Percentiles rank a stretch among this genome's conserved stretches.
Conservation (phyloP, 2,797 vertebrate genomes). For the Amazona finschi region DNA sequence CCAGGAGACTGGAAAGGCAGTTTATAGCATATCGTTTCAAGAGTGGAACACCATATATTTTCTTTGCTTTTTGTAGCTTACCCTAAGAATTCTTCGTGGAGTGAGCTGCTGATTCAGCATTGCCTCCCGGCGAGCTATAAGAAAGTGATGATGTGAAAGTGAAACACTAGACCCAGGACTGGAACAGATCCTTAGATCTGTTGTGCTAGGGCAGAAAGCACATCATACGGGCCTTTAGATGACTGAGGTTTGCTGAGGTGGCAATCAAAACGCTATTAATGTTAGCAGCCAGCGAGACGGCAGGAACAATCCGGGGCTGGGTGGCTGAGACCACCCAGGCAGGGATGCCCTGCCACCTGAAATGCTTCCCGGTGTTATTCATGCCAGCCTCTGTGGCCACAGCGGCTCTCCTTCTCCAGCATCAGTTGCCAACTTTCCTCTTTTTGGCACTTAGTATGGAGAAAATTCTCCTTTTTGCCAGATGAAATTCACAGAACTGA, state of each 20-base stretch:
- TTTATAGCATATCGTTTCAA: neutral
- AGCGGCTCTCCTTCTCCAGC: neutral
- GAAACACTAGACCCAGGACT: neutral
- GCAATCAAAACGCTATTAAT: neutral
- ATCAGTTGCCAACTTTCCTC: neutral
- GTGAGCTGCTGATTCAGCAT: constrained; percentile 5
- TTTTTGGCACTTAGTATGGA: neutral
- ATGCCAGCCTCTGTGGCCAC: neutral
- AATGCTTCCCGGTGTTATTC: neutral
- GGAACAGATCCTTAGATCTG: neutral
- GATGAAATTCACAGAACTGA: neutral
- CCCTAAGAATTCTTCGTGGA: neutral
- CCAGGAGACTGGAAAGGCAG: neutral
- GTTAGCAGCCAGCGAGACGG: neutral
- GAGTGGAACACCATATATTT: neutral
- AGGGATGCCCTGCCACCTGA: neutral
- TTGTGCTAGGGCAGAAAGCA: neutral
- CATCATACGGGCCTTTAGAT: neutral
- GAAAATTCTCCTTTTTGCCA: constrained; percentile 6
- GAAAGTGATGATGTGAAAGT: neutral
- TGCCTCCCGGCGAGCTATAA: neutral
- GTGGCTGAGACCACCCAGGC: constrained; percentile 24
- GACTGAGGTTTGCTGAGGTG: neutral
- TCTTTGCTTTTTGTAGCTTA: neutral
- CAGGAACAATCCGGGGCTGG: neutral